Percentiles rank a stretch among this genome's conserved stretches.
These are phyloP conservation scores for Cyrtorhinus lividipennis DNA, from an alignment of 1,140 invertebrate species.

Conservation along the genomic window DNA sequence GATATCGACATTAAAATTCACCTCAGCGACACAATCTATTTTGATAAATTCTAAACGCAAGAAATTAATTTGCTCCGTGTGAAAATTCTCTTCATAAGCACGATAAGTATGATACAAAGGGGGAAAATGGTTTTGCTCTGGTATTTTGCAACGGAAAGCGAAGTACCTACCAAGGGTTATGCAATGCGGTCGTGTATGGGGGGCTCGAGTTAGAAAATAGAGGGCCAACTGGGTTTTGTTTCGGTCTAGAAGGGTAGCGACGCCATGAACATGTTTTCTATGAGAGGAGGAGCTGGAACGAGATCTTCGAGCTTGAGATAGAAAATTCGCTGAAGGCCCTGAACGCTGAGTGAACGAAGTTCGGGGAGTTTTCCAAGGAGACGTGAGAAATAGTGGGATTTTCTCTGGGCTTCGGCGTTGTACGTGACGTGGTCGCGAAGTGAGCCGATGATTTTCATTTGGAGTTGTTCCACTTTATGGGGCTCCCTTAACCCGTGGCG, in stretches of 20 bases:
- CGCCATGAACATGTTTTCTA: conserved; percentile 88
- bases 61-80: too few relatives aligned
- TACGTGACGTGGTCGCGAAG: conserved; percentile 88
- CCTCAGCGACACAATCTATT: too few relatives aligned
- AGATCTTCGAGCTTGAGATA: conserved; percentile 86
- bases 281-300: conserved; percentile 77
- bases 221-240: too few relatives aligned
- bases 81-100: too few relatives aligned
- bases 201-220: too few relatives aligned
- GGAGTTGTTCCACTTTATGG: conserved; percentile 78
- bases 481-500: conserved; percentile 84
- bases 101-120: too few relatives aligned
- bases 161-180: too few relatives aligned
- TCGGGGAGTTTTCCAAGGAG: conserved; percentile 82
- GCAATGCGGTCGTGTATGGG: too few relatives aligned
- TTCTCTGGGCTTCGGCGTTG: conserved; percentile 74
- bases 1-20: too few relatives aligned
- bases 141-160: too few relatives aligned
- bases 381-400: conserved; percentile 80
- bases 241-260: conserved; percentile 70
- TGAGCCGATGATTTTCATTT: conserved; percentile 89
- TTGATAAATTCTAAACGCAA: too few relatives aligned
- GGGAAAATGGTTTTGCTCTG: too few relatives aligned
- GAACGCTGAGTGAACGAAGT: conserved; percentile 74
- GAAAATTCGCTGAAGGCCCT: conserved; percentile 86